phyloP scores from a whole-genome alignment of 2,113 vertebrate species.

The Syngnathus floridae region DNA sequence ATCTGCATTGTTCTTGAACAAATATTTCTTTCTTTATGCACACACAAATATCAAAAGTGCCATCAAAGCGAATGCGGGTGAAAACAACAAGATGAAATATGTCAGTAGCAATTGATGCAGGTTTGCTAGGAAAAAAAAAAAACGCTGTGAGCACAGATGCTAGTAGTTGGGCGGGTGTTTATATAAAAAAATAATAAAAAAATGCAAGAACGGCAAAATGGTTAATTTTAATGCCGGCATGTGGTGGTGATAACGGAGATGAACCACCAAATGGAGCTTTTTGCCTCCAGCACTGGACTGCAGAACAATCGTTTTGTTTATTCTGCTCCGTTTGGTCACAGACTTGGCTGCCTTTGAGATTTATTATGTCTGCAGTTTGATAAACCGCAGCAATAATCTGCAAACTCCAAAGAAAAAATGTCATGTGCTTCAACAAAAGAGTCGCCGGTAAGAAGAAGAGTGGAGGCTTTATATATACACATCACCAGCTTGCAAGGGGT shows the following conservation, averaged over 20 bases:
- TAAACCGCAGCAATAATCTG: neutral
- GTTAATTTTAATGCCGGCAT: neutral
- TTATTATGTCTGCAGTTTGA: neutral
- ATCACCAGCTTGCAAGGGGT: conserved; percentile 49
- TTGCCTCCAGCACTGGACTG: neutral
- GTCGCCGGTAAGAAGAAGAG: neutral
- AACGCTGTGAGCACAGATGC: neutral
- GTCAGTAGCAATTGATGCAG: conserved; percentile 39
- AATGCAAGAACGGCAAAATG: neutral
- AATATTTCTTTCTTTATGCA: conserved; percentile 12
- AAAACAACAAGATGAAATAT: conserved; percentile 12
- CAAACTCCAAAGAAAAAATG: neutral
- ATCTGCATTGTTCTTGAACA: conserved; percentile 20
- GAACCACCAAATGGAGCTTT: neutral
- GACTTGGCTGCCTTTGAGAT: neutral
- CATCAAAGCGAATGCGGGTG: conserved; percentile 28
- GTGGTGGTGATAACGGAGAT: neutral
- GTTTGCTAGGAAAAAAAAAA: neutral
- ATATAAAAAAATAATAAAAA: too few species aligned
- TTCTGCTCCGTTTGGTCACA: neutral
- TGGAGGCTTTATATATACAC: conserved; percentile 30
- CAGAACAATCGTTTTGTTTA: neutral
- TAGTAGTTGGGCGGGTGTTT: neutral
- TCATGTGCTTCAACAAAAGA: neutral
- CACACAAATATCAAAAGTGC: conserved; percentile 51